Conservation (phyloP, 2,113 vertebrate species). For the Sigmodon hispidus region DNA sequence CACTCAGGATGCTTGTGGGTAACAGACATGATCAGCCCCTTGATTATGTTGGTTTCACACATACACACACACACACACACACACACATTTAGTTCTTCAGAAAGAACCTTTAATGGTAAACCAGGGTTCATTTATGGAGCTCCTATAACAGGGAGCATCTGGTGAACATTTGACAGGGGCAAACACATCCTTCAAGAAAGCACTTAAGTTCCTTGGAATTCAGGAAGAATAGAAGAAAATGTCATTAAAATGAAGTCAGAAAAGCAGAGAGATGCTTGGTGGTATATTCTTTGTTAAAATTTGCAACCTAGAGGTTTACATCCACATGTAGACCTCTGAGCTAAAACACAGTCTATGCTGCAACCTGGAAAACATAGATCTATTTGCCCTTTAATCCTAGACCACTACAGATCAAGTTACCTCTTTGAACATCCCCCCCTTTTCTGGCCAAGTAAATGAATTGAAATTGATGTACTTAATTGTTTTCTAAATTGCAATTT, state of each 20-base stretch:
- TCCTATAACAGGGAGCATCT: conserved; percentile 51
- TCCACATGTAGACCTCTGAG: conserved; percentile 32
- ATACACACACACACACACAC: background rate
- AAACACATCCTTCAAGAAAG: conserved; percentile 40
- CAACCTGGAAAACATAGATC: conserved; percentile 82
- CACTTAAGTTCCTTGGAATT: conserved; percentile 50
- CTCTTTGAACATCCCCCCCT: conserved; percentile 85
- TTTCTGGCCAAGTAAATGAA: conserved; percentile 87
- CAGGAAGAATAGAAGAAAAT: conserved; percentile 34
- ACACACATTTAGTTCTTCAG: background rate
- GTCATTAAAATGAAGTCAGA: conserved; percentile 54
- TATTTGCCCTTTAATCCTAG: conserved; percentile 78
- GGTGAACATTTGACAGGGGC: conserved; percentile 60
- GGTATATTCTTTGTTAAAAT: conserved; percentile 60
- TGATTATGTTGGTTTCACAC: background rate
- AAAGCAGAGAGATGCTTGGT: conserved; percentile 44
- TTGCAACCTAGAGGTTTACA: background rate
- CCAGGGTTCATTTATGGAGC: conserved; percentile 13
- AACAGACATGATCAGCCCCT: background rate
- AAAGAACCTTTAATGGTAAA: conserved; percentile 13
- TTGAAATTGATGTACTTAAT: conserved; percentile 90
- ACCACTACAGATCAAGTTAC: conserved; percentile 83
- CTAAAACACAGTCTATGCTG: conserved; percentile 76
- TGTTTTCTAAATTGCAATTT: conserved; percentile 91
- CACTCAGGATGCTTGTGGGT: background rate